Evolutionary conservation across 2,113 vertebrate species (phyloP), one percentile per base, ranked within the genome.

Genomic region (Poicephalus gulielmi): DNA sequence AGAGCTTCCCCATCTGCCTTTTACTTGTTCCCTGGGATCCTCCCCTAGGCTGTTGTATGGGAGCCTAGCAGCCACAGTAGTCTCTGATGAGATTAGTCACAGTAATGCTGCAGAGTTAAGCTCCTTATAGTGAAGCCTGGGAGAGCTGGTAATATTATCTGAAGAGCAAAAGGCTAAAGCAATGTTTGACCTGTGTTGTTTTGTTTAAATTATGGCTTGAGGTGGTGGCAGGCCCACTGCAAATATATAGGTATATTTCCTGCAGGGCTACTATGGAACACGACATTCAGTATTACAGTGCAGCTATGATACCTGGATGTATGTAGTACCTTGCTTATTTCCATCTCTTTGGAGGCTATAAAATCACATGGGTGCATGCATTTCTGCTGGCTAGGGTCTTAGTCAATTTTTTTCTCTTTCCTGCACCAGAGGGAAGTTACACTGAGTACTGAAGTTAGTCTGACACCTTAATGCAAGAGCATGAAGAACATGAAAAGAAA

Each of bases 41-140:
- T 92, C 68, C 55, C 60, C 35, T 67, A 9, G 5, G 37, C 59
- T 87, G 41, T 67, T 39, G 35, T 68, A 74, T 39, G 73, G 77
- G 20, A 93, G 55, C 50, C 90, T 95, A 76, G 80, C 83, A 92
- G 86, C 79, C 60, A 84, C 73, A 83, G 80, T 33, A 78, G 47
- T 16, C 47, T 94, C 90, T 96, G 95, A 97, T 94, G 83, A 83
- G 90, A 96, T 97, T 95, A 96, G 80, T 91, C 93, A 75, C 87
- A 92, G 44, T 91, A 95, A 94, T 85, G 78, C 87, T 91, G 92
- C 88, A 90, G 90, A 91, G 88, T 46, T 96, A 96, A 96, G 92
- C 95, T 96, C 60, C 94, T 96, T 96, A 94, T 43, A 69, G 39
- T 81, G 71, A 30, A 83, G 68, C 90, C 90, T 86, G 57, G 86